Conservation (phyloP, 2,797 vertebrate species). For the Momotus momota region DNA sequence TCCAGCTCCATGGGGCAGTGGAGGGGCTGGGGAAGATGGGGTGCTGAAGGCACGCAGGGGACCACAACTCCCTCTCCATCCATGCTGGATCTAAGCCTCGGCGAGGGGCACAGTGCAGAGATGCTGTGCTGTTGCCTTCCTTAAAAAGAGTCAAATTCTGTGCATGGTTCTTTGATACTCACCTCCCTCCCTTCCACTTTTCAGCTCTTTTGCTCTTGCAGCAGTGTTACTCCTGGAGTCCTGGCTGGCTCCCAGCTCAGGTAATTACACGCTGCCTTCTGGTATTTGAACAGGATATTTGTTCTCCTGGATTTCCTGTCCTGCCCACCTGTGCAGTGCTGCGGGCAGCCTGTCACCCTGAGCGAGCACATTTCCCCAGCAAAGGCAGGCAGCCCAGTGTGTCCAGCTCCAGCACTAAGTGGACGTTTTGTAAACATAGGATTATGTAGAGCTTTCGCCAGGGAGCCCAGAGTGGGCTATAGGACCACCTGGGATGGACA, state of each 20-base stretch:
- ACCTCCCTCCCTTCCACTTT: background rate
- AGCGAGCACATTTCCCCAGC: background rate
- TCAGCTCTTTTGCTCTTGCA: background rate
- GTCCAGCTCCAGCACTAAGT: background rate
- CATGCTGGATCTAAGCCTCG: background rate
- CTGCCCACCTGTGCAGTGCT: background rate
- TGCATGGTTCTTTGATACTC: background rate
- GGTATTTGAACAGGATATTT: constrained; percentile 36
- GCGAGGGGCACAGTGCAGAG: fast-evolving
- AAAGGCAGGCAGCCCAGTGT: background rate
- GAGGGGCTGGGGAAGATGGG: background rate
- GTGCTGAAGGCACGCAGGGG: background rate
- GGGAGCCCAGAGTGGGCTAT: background rate
- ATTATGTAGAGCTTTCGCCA: background rate
- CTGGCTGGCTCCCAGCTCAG: constrained; percentile 63
- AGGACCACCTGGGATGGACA: background rate
- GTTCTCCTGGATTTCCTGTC: constrained; percentile 21
- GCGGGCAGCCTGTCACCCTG: background rate
- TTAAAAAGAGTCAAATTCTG: background rate
- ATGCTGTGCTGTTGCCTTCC: background rate
- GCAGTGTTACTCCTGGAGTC: background rate
- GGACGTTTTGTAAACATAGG: background rate
- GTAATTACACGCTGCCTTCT: constrained; percentile 41
- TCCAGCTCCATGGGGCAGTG: background rate
- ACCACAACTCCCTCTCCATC: background rate